Percentiles rank a stretch among this genome's conserved stretches.
phyloP scores from a whole-genome alignment of 2,113 vertebrate genomes.

The Oreochromis spilurus region DNA sequence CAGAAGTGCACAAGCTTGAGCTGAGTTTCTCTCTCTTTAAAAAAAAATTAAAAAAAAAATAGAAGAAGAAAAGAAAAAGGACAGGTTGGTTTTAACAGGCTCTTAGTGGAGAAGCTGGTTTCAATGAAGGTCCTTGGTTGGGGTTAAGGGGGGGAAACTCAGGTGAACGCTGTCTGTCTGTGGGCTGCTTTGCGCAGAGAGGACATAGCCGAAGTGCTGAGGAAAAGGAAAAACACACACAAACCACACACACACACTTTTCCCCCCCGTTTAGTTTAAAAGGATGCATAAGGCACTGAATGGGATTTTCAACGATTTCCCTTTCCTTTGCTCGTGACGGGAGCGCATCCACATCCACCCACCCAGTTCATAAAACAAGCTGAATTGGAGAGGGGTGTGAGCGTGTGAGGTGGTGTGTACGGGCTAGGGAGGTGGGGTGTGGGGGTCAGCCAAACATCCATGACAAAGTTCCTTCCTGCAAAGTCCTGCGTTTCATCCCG shows the following conservation, averaged over 20 bases:
- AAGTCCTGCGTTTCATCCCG: background rate
- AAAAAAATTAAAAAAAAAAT: background rate
- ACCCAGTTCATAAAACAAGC: conserved; percentile 55
- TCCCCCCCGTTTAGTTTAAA: conserved; percentile 25
- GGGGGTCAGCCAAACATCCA: conserved; percentile 16
- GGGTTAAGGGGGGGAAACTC: conserved; percentile 28
- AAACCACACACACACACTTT: background rate
- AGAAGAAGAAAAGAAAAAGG: background rate
- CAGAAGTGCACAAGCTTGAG: conserved; percentile 47
- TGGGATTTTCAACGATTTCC: conserved; percentile 79
- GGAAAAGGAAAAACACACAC: background rate
- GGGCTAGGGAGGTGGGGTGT: background rate
- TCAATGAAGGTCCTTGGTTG: conserved; percentile 32
- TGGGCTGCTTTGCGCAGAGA: conserved; percentile 5
- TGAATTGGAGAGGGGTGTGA: conserved; percentile 7
- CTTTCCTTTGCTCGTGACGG: conserved; percentile 77
- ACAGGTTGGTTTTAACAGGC: background rate
- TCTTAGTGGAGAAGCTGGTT: background rate
- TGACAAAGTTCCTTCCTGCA: conserved; percentile 51
- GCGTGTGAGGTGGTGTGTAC: background rate
- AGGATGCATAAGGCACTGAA: conserved; percentile 71
- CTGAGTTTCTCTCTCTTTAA: background rate
- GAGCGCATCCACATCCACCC: conserved; percentile 49
- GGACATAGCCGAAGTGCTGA: conserved; percentile 32
- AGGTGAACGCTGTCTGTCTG: conserved; percentile 58